These are phyloP conservation scores for Periophthalmus magnuspinnatus DNA, from an alignment of 2,797 vertebrate species.

Conservation along the genomic window DNA sequence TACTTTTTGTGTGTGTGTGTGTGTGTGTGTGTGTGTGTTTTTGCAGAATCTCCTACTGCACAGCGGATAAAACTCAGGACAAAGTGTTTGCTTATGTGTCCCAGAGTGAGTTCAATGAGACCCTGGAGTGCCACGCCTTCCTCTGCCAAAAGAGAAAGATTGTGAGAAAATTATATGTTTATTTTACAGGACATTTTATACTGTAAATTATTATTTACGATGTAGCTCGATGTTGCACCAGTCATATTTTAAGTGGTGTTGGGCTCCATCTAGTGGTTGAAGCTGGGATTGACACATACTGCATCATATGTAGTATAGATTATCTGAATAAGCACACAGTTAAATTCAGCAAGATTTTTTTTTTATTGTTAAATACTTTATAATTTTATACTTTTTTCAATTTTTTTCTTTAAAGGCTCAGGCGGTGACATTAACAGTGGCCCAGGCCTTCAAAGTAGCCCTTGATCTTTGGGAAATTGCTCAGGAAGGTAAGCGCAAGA, in stretches of 20 bases:
- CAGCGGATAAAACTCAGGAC: conserved; percentile 93
- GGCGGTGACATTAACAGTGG: conserved; percentile 91
- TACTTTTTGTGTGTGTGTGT: too few relatives aligned
- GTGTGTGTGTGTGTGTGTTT: too few relatives aligned
- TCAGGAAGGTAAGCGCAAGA: conserved; percentile 81
- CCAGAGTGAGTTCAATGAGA: conserved; percentile 87
- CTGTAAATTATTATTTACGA: neutral
- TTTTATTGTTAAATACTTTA: neutral
- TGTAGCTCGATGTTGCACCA: neutral
- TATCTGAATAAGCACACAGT: neutral
- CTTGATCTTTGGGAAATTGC: conserved; percentile 89
- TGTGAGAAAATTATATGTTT: conserved; percentile 70
- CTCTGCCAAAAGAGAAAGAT: conserved; percentile 94
- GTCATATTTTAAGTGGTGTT: conserved; percentile 12
- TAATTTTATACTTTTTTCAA: neutral
- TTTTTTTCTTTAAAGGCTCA: conserved; percentile 78
- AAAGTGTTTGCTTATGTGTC: conserved; percentile 93
- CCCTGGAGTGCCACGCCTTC: conserved; percentile 90
- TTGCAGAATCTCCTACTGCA: conserved; percentile 93
- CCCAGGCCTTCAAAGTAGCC: conserved; percentile 91
- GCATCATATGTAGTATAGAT: neutral
- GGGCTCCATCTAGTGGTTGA: conserved; percentile 65
- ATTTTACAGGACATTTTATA: neutral
- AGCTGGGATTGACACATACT: neutral
- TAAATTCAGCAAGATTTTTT: too few relatives aligned